Conservation (phyloP, 2,888 invertebrate genomes). For the Sylvicola cinctus region DNA sequence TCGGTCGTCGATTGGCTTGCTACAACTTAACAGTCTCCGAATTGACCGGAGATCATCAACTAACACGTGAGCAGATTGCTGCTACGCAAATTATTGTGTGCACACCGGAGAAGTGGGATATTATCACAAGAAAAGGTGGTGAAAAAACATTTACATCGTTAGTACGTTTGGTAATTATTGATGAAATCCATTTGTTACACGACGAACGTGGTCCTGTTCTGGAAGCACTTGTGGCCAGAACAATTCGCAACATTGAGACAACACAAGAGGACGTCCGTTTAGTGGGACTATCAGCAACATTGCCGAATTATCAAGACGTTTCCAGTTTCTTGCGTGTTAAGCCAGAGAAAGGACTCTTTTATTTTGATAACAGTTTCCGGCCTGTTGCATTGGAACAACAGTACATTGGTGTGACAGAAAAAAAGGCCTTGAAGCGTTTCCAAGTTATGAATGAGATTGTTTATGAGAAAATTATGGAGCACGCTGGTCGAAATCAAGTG, state of each 20-base stretch:
- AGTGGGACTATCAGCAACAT: constrained; percentile 87
- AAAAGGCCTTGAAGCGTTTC: constrained; percentile 35
- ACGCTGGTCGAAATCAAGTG: constrained; percentile 59
- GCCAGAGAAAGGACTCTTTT: constrained; percentile 77
- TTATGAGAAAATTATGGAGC: constrained; percentile 74
- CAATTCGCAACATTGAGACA: constrained; percentile 76
- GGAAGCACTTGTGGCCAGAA: constrained; percentile 90
- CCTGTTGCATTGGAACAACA: constrained; percentile 88
- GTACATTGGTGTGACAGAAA: constrained; percentile 69
- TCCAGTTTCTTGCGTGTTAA: constrained; percentile 88
- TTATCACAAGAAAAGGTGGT: constrained; percentile 88
- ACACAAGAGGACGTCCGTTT: constrained; percentile 91
- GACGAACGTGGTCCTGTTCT: constrained; percentile 95
- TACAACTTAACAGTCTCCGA: constrained; percentile 72
- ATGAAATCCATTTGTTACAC: constrained; percentile 92
- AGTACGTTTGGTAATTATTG: constrained; percentile 84
- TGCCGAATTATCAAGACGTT: constrained; percentile 95
- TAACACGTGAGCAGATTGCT: constrained; percentile 82
- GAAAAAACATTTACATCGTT: constrained; percentile 77
- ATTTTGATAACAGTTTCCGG: constrained; percentile 81
- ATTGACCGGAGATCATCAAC: constrained; percentile 94
- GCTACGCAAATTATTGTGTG: constrained; percentile 93
- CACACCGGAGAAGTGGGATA: constrained; percentile 99
- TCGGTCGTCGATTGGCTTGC: constrained; percentile 56
- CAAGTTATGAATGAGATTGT: constrained; percentile 78